A percentile compares a stretch with the other conserved stretches of the same genome.
Conservation (phyloP, 2,113 vertebrate genomes). For the Setophaga coronata region DNA sequence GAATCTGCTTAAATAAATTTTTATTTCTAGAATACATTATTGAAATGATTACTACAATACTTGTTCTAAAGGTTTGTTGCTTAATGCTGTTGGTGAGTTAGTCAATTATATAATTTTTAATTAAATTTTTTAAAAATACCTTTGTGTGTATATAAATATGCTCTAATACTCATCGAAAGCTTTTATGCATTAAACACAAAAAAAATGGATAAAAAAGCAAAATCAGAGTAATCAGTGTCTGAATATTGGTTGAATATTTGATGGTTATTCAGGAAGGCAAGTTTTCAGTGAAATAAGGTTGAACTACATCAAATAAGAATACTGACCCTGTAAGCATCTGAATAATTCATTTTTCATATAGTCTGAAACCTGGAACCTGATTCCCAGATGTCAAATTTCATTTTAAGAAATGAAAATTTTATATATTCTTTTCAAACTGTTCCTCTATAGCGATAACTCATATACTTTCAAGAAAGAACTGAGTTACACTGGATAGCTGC, state of each 20-base stretch:
- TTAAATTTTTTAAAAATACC: not conserved
- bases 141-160: not conserved
- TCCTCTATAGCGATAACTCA: not conserved
- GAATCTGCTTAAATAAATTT: not conserved
- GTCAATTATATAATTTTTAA: not conserved
- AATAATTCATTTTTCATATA: not conserved
- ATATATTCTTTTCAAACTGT: not conserved
- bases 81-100: not conserved
- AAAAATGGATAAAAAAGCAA: not conserved
- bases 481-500: not conserved
- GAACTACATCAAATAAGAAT: not conserved
- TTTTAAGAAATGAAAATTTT: not conserved
- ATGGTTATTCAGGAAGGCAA: not conserved
- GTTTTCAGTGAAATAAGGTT: not conserved
- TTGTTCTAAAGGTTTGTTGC: not conserved
- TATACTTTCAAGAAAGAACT: not conserved
- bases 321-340: not conserved
- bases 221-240: not conserved
- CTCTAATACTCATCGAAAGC: not conserved
- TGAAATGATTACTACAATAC: not conserved
- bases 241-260: not conserved
- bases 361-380: not conserved
- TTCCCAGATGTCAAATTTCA: not conserved
- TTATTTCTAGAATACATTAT: not conserved
- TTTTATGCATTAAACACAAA: not conserved